A percentile compares a stretch with the other conserved stretches of the same genome.
Evolutionary conservation across 2,888 invertebrate genomes (phyloP).

Genomic region (Pyralis farinalis): DNA sequence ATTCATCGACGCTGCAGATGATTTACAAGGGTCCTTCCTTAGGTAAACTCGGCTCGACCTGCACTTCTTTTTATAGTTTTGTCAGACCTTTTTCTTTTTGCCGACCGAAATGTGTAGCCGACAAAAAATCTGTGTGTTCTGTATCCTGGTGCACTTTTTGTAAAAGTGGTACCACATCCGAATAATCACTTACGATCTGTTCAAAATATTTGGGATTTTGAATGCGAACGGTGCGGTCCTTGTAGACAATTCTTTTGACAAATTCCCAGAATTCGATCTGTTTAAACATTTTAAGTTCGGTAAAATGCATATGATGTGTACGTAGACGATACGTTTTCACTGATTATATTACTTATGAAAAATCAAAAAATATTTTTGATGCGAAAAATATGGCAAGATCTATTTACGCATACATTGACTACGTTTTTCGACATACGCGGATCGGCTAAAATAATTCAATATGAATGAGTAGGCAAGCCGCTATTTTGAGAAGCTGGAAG

Average conservation of each 20-base stretch:
- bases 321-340: conserved; percentile 22
- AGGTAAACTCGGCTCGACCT: conserved; percentile 75
- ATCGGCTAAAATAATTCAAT: conserved; percentile 64
- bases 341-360: neutral
- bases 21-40: conserved; percentile 80
- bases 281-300: conserved; percentile 31
- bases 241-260: conserved; percentile 59
- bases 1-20: conserved; percentile 73
- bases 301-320: conserved; percentile 33
- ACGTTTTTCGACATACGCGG: conserved; percentile 36
- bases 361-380: neutral
- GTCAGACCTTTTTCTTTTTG: conserved; percentile 71
- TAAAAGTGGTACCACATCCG: conserved; percentile 77
- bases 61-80: conserved; percentile 76
- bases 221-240: conserved; percentile 57
- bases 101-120: conserved; percentile 67
- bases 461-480: conserved; percentile 61
- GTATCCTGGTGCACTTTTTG: conserved; percentile 77
- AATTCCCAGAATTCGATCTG: conserved; percentile 59
- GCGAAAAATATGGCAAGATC: conserved; percentile 9
- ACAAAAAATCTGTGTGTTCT: conserved; percentile 73
- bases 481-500: conserved; percentile 78
- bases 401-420: conserved; percentile 29
- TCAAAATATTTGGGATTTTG: conserved; percentile 78
- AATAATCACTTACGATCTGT: conserved; percentile 75